Base-by-base conservation (phyloP, 2,888 invertebrate genomes). In the Rambutsinella grinnellia region DNA sequence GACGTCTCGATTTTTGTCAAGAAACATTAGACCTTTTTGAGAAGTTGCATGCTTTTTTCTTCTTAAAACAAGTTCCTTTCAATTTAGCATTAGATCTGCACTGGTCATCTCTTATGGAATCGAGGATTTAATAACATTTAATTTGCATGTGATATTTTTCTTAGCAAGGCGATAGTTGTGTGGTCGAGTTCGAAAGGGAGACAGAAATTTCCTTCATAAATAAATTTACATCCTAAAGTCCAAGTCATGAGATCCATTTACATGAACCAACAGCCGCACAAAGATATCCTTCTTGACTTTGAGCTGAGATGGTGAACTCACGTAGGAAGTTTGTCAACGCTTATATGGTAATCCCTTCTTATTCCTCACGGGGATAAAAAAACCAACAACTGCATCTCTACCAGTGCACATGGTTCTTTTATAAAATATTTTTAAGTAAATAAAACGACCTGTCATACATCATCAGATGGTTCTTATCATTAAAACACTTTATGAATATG, bases 291-390 rank as follows among this genome's bases (percentile, higher is more conserved):
- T 36, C 36, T 36, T 36, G 36, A 36, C n/a, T n/a, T n/a, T n/a
- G n/a, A n/a, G n/a, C n/a, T n/a, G n/a, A 63, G 21, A 44, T 67
- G 53, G 53, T 70, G 60, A 56, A 44, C 70, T 70, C 70, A 70
- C 70, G 70, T 70, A 70, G 70, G 70, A 70, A 61, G 70, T 62
- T 70, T 70, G 70, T 70, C 70, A 62, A 70, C 62, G 24, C 70
- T 70, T 61, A 70, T 70, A 70, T 36, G 70, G 70, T 28, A 70
- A 62, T 61, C 62, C 62, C 53, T 62, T 70, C 56, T 61, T 62
- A 56, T 56, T 28, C 26, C 56, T 24, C 21, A 24, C 51, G 21
- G 51, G 51, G n/a, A 2, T 36, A 13, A 36, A 36, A 13, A n/a
- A n/a, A n/a, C n/a, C n/a, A n/a, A n/a, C n/a, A n/a, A n/a, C n/a